A percentile compares a stretch with the other conserved stretches of the same genome.
phyloP scores from a whole-genome alignment of 92 coral and sea anemone species.

The Zoanthus solanderi region DNA sequence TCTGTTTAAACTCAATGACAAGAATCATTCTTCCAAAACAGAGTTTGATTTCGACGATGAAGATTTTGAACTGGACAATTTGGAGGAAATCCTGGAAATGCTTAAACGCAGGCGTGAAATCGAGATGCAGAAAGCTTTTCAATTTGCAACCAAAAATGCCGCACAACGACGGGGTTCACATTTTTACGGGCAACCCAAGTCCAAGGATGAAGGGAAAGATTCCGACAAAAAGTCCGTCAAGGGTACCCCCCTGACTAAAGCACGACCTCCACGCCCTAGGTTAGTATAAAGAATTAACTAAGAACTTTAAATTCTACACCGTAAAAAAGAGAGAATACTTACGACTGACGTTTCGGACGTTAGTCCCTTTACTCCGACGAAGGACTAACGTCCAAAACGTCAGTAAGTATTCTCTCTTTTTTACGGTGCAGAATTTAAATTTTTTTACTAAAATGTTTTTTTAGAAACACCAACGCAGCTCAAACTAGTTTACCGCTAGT shows the following conservation, averaged over 20 bases:
- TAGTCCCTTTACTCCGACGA: no score
- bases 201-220: conserved; percentile 48
- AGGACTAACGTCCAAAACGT: no score
- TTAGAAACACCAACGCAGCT: no score
- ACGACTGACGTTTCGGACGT: no score
- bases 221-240: conserved; percentile 42
- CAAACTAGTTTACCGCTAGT: no score
- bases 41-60: conserved; percentile 41
- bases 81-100: conserved; percentile 16
- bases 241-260: conserved; percentile 39
- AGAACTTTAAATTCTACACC: no score
- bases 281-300: not conserved
- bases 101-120: conserved; percentile 33
- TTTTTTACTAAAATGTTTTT: no score
- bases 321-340: no score
- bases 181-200: conserved; percentile 79
- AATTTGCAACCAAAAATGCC: not conserved
- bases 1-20: no score
- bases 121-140: conserved; percentile 6
- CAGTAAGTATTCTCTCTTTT: no score
- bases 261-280: conserved; percentile 92
- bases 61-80: conserved; percentile 18
- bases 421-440: no score
- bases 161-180: conserved; percentile 71
- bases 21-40: not conserved